Evolutionary conservation across 2,888 invertebrate species (phyloP), one percentile per base, ranked within the genome.

Genomic region (Ametastegia equiseti): DNA sequence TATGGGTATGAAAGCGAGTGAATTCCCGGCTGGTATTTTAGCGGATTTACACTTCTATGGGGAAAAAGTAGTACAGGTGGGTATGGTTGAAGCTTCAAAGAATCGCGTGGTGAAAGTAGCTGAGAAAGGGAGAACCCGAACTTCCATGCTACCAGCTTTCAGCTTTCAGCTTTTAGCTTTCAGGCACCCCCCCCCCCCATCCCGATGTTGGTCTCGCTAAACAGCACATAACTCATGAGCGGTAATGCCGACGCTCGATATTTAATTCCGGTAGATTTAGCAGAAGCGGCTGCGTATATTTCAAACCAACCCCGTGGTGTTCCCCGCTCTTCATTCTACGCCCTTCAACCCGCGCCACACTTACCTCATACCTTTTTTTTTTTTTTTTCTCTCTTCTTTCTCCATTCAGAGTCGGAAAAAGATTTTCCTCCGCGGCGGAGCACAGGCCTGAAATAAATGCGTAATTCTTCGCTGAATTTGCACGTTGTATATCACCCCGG

Each of bases 191-290:
- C 69, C 65, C 36, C 27, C 67, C 36, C 33, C 36, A 39, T 33
- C 47, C 36, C 45, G 73, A 77, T 50, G 73, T 36, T 80, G 42
- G 36, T 73, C 57, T 73, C 45, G 80, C 60, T 80, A 60, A 80
- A 80, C 80, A 80, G 80, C 67, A 71, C 73, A 80, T 80, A 80
- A 80, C 73, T 80, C 80, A 73, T 73, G 73, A 73, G 80, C 33
- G 45, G 80, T 80, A 73, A 79, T 79, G 79, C 79, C 57, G 45
- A 73, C 80, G 80, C 73, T 80, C 80, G 80, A 73, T 80, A 80
- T 87, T 86, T 84, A 86, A 87, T 86, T 86, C 87, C 85, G 50
- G 71, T 86, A 86, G 85, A 86, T 86, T 86, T 87, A 86, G 84
- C 87, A 82, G 84, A 81, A 84, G 82, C 81, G 81, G 81, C 84